Conservation (phyloP, 2,888 invertebrate genomes). For the Allolobophora icterica region DNA sequence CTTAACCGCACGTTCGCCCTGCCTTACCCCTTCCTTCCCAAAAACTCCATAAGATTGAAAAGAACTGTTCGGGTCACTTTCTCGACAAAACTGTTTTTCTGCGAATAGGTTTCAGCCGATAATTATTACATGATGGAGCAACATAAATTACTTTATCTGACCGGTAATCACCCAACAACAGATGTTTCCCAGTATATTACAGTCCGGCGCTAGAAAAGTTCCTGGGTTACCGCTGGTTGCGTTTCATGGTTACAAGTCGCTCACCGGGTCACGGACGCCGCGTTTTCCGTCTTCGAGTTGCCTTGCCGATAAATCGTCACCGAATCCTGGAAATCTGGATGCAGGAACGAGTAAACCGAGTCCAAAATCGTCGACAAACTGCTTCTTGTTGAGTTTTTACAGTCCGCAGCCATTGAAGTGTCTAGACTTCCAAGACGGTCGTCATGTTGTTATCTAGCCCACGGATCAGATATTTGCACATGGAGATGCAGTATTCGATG, state of each 20-base stretch:
- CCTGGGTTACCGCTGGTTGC: not conserved
- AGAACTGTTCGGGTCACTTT: not conserved
- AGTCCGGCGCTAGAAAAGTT: not conserved
- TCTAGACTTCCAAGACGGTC: conserved; percentile 22
- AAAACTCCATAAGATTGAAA: not conserved
- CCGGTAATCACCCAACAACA: not conserved
- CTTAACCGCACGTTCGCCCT: too few species aligned
- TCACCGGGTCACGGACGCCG: not conserved
- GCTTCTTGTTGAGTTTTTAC: not conserved
- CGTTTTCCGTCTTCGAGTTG: not conserved
- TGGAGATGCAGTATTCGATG: not conserved
- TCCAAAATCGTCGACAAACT: conserved; percentile 8
- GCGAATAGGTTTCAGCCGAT: not conserved
- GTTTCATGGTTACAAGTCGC: not conserved
- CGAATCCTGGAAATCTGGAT: not conserved
- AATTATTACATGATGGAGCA: not conserved
- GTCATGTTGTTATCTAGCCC: conserved; percentile 27
- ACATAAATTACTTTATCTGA: not conserved
- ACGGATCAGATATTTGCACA: not conserved
- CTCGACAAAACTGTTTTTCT: not conserved
- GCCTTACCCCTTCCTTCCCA: not conserved
- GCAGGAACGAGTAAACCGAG: not conserved
- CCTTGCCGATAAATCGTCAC: not conserved
- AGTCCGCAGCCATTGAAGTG: not conserved
- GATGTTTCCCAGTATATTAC: not conserved